These are phyloP conservation scores for Pasiphila rectangulata DNA, from an alignment of 2,888 invertebrate genomes.

Conservation along the genomic window DNA sequence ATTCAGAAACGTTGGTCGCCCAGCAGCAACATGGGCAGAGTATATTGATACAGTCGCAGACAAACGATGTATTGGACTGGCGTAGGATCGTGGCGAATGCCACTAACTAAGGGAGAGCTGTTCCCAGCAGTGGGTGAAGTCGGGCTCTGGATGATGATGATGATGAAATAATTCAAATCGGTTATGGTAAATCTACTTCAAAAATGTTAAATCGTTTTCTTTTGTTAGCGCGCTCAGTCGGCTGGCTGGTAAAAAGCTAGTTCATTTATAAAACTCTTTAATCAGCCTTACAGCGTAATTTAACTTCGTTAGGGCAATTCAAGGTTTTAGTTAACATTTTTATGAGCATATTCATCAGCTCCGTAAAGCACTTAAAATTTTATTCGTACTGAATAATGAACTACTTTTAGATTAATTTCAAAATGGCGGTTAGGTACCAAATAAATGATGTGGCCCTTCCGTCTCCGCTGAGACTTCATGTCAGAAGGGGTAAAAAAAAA, in stretches of 20 bases:
- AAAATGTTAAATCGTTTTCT: neutral
- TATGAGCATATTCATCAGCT: constrained; percentile 7
- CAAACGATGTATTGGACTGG: no score
- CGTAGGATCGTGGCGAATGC: no score
- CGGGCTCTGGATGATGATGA: no score
- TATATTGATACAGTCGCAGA: no score
- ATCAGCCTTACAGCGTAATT: constrained; percentile 3
- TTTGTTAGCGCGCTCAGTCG: neutral
- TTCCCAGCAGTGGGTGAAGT: no score
- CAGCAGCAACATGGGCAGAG: no score
- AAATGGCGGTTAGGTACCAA: constrained; percentile 31
- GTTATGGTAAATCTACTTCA: no score
- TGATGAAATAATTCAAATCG: no score
- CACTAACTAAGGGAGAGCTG: no score
- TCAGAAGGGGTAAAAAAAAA: constrained; percentile 37
- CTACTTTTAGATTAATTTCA: constrained; percentile 28
- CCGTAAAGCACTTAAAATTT: constrained; percentile 12
- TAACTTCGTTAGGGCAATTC: constrained; percentile 8
- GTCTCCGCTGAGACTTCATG: constrained; percentile 36
- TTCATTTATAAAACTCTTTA: constrained; percentile 3
- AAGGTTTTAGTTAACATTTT: constrained; percentile 15
- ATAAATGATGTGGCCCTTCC: constrained; percentile 46
- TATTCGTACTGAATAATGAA: constrained; percentile 9
- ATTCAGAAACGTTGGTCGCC: no score
- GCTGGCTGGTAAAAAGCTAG: constrained; percentile 1